Base-by-base conservation (phyloP, 2,797 vertebrate genomes). In the Dipus sagitta region DNA sequence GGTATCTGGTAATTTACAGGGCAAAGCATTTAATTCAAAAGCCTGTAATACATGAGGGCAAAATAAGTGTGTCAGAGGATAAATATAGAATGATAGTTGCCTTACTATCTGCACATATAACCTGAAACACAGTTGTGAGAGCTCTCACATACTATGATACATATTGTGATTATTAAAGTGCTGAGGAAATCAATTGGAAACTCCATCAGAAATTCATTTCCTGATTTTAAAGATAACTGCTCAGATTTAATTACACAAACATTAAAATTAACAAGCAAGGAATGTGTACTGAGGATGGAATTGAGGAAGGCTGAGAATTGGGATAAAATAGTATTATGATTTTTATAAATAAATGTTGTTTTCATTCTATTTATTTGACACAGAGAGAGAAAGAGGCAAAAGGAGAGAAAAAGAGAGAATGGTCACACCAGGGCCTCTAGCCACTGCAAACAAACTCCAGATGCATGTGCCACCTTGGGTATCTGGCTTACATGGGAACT, bases 111-210 rank as follows among this genome's bases (percentile, higher is more conserved):
- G 5, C 72, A 81, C 21, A 28, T 3, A 65, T 76, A 62, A 88
- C 24, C 28, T 42, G 26, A 88, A 78, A 23, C 24, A 24, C 2
- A 68, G n/a, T 47, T 76, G 32, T 74, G 21, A 88, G 0, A 83
- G n/a, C 18, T n/a, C 15, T 52, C 74, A 58, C 17, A 58, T 58
- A 54, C 14, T 54, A 58, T 58, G 54, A 58, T 58, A 20, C 13
- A 52, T n/a, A 28, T 15, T n/a, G 38, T 21, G 10, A 38, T 86
- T 88, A 52, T 74, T 7, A 62, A 30, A 83, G 71, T 26, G 34
- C 23, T 17, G 28, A 83, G 38, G 18, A 95, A 86, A 30, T 64
- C 71, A 77, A 68, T 72, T 32, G 87, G 21, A 86, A 28, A 92
- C 32, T 38, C n/a, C n/a, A n/a, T 70, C 23, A 54, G 13, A 94